Evolutionary conservation across 2,888 invertebrate genomes (phyloP).

Genomic region (Caenorhabditis sinica): DNA sequence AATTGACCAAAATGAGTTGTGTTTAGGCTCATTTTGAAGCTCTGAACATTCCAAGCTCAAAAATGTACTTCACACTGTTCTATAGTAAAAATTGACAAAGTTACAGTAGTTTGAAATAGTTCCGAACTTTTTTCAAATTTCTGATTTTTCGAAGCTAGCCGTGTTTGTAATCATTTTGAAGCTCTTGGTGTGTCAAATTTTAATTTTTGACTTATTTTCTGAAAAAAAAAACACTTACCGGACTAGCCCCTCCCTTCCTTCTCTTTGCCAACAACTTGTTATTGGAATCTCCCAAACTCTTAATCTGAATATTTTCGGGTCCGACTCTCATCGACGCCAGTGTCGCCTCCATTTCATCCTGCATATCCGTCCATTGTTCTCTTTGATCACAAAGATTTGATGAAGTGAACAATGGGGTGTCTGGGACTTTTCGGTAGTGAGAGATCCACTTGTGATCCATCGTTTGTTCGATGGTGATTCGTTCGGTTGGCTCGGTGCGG

Average conservation of each 20-base stretch:
- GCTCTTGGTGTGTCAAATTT: not conserved
- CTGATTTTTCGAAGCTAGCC: not conserved
- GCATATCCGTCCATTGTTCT: slow-evolving; percentile 96
- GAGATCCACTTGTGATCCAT: slow-evolving; percentile 89
- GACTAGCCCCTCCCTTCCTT: slow-evolving; percentile 59
- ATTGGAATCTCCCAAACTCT: slow-evolving; percentile 93
- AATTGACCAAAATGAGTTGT: no score
- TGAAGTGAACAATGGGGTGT: slow-evolving; percentile 95
- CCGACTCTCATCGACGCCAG: slow-evolving; percentile 98
- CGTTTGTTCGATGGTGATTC: slow-evolving; percentile 92
- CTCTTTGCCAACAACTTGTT: slow-evolving; percentile 89
- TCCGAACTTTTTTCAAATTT: not conserved
- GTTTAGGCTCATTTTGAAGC: no score
- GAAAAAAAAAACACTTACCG: slow-evolving; percentile 22
- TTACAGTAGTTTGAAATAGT: not conserved
- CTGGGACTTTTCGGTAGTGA: slow-evolving; percentile 87
- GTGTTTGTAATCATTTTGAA: not conserved
- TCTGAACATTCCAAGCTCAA: no score
- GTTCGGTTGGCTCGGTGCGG: slow-evolving; percentile 93
- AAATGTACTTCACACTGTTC: no score
- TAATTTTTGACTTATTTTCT: not conserved
- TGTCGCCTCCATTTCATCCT: slow-evolving; percentile 98
- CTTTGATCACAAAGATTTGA: slow-evolving; percentile 93
- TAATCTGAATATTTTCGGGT: slow-evolving; percentile 94
- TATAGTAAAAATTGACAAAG: not conserved